These are phyloP conservation scores for Semotilus atromaculatus DNA, from an alignment of 2,797 vertebrate species.

Conservation along the genomic window DNA sequence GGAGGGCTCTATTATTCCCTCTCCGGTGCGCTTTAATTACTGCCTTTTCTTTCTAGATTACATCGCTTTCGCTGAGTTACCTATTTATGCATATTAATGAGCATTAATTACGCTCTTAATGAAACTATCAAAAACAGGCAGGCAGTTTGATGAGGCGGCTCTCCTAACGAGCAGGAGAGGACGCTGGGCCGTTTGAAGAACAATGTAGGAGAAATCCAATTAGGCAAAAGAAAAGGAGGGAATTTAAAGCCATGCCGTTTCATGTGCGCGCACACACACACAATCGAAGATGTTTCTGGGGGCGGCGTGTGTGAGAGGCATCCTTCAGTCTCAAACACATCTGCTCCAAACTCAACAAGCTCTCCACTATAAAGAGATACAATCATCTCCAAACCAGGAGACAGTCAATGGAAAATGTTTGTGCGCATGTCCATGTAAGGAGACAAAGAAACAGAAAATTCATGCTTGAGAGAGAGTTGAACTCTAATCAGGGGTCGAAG, in stretches of 20 bases:
- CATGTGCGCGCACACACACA: conserved; percentile 63
- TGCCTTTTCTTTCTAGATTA: conserved; percentile 73
- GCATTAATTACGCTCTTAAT: conserved; percentile 84
- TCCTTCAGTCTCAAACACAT: conserved; percentile 68
- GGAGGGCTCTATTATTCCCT: conserved; percentile 71
- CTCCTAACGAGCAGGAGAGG: conserved; percentile 68
- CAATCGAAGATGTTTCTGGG: conserved; percentile 55
- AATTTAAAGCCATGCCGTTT: conserved; percentile 73
- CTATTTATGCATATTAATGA: conserved; percentile 83
- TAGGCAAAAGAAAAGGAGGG: conserved; percentile 75
- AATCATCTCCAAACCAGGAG: conserved; percentile 58
- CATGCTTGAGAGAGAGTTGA: neutral
- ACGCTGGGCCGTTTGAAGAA: conserved; percentile 78
- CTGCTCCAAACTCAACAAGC: conserved; percentile 70
- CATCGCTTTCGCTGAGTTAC: conserved; percentile 69
- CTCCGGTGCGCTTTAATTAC: conserved; percentile 76
- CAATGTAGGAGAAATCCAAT: conserved; percentile 82
- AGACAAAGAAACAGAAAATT: neutral
- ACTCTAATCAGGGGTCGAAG: neutral
- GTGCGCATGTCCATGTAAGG: neutral
- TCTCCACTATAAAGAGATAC: conserved; percentile 61
- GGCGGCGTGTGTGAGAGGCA: conserved; percentile 55
- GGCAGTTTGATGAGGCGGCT: conserved; percentile 76
- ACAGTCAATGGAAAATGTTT: conserved; percentile 24
- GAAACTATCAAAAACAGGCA: conserved; percentile 80